Evolutionary conservation across 2,888 invertebrate species (phyloP).

Genomic region (Tupiocoris notatus): DNA sequence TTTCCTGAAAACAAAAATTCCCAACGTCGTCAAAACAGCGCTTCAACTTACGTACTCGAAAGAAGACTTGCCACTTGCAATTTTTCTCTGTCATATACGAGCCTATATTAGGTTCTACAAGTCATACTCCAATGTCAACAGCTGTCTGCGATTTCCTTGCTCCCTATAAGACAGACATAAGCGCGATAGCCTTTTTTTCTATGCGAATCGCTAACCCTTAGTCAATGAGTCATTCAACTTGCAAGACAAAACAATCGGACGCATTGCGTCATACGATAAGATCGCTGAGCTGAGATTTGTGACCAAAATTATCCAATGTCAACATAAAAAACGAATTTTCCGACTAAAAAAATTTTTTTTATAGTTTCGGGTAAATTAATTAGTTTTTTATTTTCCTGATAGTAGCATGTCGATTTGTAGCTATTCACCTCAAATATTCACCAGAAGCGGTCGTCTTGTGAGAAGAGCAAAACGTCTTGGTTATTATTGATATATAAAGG

Average conservation of each 20-base stretch:
- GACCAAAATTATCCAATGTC: not conserved
- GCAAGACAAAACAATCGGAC: not conserved
- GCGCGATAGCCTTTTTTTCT: not conserved
- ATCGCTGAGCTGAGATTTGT: not conserved
- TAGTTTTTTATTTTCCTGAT: too few species aligned
- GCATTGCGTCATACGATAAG: constrained; percentile 9
- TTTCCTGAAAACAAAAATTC: not conserved
- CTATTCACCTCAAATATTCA: too few species aligned
- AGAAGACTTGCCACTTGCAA: too few species aligned
- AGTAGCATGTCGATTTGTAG: too few species aligned
- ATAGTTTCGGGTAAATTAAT: too few species aligned
- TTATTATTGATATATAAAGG: too few species aligned
- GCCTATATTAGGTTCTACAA: too few species aligned
- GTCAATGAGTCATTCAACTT: constrained; percentile 34
- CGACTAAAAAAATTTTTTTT: too few species aligned
- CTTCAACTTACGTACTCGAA: not conserved
- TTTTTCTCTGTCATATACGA: too few species aligned
- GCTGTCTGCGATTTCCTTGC: not conserved
- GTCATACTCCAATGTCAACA: not conserved
- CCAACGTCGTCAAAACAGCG: not conserved
- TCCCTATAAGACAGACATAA: not conserved
- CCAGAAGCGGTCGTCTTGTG: too few species aligned
- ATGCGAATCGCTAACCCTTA: not conserved
- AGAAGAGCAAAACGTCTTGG: too few species aligned
- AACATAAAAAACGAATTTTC: too few species aligned